Evolutionary conservation across 1,140 invertebrate genomes (phyloP), one percentile per base, ranked within the genome.

Genomic region (Hycleus phaleratus): DNA sequence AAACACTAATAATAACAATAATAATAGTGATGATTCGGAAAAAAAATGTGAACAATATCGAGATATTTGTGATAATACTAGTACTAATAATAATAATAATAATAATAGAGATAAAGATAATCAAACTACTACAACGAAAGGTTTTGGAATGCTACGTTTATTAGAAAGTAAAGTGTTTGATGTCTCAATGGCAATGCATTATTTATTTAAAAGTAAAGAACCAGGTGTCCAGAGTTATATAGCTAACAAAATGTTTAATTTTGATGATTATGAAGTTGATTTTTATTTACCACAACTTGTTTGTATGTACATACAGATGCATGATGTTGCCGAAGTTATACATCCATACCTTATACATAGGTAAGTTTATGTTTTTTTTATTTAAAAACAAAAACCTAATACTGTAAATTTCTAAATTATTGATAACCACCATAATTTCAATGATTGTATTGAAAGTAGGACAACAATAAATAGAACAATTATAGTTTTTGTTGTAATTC

Each of bases 131-230:
- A 50, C 63, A 26, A 58, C 66, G 4, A 68, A 66, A 44, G 68
- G 64, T 59, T 67, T 61, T 12, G 73, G 71, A 6, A 78, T 98
- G 49, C 77, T 98, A 56, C 79, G 95, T 64, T 80, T 98, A 65
- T 96, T 99, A 70, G 94, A 98, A 75, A 96, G 94, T 61, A 93
- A 93, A 78, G 81, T 96, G 53, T 99, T 98, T 74, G 92, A 97
- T 73, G 96, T 97, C 84, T 91, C 91, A 56, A 96, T 98, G 82
- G 95, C 95, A 24, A 93, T 98, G 69, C 91, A 91, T 70, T 98
- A 99, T 82, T 78, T 99, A 38, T 97, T 95, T 71, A 96, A 96
- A 73, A 96, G 94, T n/a, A 98, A 98, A 77, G 95, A 98, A 75
- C 90, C 93, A 18, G 95, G 95, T 46, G 95, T 98, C 46, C 90